A percentile compares a stretch with the other conserved stretches of the same genome.
These are phyloP conservation scores for Geotrypetes seraphini DNA, from an alignment of 2,797 vertebrate species.

Conservation along the genomic window DNA sequence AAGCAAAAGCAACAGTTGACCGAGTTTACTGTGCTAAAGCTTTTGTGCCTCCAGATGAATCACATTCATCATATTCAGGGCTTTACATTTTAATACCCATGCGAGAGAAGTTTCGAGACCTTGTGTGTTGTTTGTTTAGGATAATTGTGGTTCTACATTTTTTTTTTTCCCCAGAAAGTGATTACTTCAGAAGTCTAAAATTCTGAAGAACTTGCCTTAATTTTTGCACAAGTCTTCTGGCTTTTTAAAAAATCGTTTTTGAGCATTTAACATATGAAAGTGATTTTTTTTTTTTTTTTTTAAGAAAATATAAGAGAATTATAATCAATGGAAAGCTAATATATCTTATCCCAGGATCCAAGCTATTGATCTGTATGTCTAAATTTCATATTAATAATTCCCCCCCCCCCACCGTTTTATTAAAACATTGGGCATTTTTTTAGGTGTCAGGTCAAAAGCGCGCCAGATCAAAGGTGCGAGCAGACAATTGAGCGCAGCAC, in stretches of 20 bases:
- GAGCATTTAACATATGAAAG: no score
- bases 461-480: no score
- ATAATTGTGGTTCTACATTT: slow-evolving; percentile 74
- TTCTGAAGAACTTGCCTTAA: slow-evolving; percentile 47
- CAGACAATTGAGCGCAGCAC: no score
- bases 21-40: slow-evolving; percentile 69
- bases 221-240: slow-evolving; percentile 38
- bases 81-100: slow-evolving; percentile 71
- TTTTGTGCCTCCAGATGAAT: slow-evolving; percentile 68
- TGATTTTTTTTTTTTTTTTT: no score
- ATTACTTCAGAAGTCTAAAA: slow-evolving; percentile 62
- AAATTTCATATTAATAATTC: no score
- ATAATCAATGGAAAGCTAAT: slow-evolving; percentile 71
- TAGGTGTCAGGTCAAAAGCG: no score
- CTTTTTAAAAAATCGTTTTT: no score
- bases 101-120: slow-evolving; percentile 63
- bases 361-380: slow-evolving; percentile 16
- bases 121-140: slow-evolving; percentile 63
- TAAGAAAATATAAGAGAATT: no score
- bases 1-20: slow-evolving; percentile 75
- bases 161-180: slow-evolving; percentile 57
- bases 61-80: slow-evolving; percentile 64
- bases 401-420: no score
- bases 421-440: no score
- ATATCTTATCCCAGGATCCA: slow-evolving; percentile 62